Base-by-base conservation (phyloP, 64 coral and sea anemone species). In the Dendronephthya gigantea region DNA sequence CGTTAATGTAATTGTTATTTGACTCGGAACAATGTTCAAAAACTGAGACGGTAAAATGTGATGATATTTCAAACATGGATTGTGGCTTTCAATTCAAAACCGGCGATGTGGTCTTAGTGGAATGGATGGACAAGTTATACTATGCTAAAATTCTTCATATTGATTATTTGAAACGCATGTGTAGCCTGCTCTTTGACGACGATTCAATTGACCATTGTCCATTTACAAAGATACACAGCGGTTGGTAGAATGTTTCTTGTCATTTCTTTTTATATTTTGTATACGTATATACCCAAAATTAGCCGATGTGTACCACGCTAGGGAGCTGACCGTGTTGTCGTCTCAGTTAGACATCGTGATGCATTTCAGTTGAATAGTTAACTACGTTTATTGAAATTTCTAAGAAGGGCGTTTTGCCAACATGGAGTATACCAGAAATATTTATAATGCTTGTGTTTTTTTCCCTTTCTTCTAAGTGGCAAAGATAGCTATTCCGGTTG, bases 141-240 rank as follows among this genome's bases (percentile, higher is more conserved):
- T 98, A 98, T 81, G 95, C 95, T 45, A 98, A 98, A 92, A 98
- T 98, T 92, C 92, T 93, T 84, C 93, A 92, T 81, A 93, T 98
- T 88, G 95, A 98, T 90, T 81, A 55, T 37, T 37, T 83, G 19
- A 79, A 84, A 82, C 89, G 82, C 17, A 91, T 90, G 87, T 98
- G 95, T 59, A 88, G 81, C 83, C 85, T 98, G 70, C 93, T 98
- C 81, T 98, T 98, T 84, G 95, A 98, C 87, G 95, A 98, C 50
- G 91, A 98, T 37, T 98, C 95, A 41, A 92, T 98, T 35, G 95
- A 98, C 87, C 92, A 98, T 89, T 98, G 95, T 86, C 92, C 95
- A 36, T 93, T 98, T 79, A 87, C 95, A 66, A 93, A 93, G 90
- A 98, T 98, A 88, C 95, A 98, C 92, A 93, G 92, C 91, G 95